Evolutionary conservation across 2,888 invertebrate species (phyloP).

Genomic region (Heliconius aoede): DNA sequence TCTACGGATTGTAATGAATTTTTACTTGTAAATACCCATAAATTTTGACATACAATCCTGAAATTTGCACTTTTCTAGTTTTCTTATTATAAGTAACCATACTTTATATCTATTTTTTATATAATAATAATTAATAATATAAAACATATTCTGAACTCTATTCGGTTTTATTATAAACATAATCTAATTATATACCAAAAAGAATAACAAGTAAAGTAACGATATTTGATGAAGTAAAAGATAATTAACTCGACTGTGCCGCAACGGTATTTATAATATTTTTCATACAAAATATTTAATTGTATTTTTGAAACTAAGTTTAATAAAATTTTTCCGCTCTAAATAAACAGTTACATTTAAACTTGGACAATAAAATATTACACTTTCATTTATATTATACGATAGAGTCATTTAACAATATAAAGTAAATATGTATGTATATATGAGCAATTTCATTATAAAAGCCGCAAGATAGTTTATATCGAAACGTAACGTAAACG

Average conservation of each 20-base stretch:
- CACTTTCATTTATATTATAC: slow-evolving; percentile 22
- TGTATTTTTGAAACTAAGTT: neutral
- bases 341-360: slow-evolving; percentile 20
- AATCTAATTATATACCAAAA: too few species aligned
- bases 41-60: too few species aligned
- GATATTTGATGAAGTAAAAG: too few species aligned
- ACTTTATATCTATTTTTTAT: too few species aligned
- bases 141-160: too few species aligned
- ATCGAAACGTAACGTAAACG: slow-evolving; percentile 30
- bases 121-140: too few species aligned
- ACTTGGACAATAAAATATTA: slow-evolving; percentile 19
- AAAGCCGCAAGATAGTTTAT: slow-evolving; percentile 21
- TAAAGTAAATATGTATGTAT: slow-evolving; percentile 15
- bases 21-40: too few species aligned
- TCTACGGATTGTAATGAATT: too few species aligned
- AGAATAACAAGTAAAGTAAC: too few species aligned
- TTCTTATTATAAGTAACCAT: too few species aligned
- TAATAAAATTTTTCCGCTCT: slow-evolving; percentile 18
- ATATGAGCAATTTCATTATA: slow-evolving; percentile 27
- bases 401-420: slow-evolving; percentile 15
- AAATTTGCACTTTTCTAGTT: too few species aligned
- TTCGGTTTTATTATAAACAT: too few species aligned
- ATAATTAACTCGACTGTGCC: neutral
- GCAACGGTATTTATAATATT: neutral
- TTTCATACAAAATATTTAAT: slow-evolving; percentile 13